Conservation (phyloP, 2,113 vertebrate genomes). For the Pluvianellus socialis region DNA sequence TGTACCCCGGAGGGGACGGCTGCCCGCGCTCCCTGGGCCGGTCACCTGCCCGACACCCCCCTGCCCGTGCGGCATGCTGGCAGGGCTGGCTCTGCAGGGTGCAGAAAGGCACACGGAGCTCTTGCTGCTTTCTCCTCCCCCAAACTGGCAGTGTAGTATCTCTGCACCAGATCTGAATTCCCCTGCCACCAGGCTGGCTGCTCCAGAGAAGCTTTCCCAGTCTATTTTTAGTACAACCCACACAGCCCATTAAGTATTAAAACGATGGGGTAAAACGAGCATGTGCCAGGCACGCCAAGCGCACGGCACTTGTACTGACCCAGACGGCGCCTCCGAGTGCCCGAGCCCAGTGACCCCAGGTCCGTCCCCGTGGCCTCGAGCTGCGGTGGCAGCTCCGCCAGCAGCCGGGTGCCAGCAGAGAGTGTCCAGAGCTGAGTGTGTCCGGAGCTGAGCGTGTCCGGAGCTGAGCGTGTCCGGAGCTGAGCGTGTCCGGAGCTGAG, state of each 20-base stretch:
- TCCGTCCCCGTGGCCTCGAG: neutral
- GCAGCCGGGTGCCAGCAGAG: neutral
- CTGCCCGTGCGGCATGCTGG: no score
- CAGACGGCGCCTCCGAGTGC: fast-evolving
- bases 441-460: no score
- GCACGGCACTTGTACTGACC: neutral
- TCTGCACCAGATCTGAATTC: neutral
- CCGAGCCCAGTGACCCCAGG: fast-evolving
- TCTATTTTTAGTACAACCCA: neutral
- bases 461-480: no score
- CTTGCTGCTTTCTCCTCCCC: neutral
- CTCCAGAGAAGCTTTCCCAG: neutral
- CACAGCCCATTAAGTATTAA: neutral
- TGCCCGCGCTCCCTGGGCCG: neutral
- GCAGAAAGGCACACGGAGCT: fast-evolving
- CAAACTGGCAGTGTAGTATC: fast-evolving
- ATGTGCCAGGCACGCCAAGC: neutral
- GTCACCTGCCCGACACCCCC: fast-evolving
- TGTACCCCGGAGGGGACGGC: fast-evolving
- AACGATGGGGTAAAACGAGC: neutral
- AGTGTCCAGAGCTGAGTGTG: no score
- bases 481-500: neutral
- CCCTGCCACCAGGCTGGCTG: neutral
- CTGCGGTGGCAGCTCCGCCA: neutral
- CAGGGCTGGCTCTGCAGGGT: neutral